A percentile compares a stretch with the other conserved stretches of the same genome.
phyloP scores from a whole-genome alignment of 2,888 invertebrate genomes.

The Andrena praecox region DNA sequence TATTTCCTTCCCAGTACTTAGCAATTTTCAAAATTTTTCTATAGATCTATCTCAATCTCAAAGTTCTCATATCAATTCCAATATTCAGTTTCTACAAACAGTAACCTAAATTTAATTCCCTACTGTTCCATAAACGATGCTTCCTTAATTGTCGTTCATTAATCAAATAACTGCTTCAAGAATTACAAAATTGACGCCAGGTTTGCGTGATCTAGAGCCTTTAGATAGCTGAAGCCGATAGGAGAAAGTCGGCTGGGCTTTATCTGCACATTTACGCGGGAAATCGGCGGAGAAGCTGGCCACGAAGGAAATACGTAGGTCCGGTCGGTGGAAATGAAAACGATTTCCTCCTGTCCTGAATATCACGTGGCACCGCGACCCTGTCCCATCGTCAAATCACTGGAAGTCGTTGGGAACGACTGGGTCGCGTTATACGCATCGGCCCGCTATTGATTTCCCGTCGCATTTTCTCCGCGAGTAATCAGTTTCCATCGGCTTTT shows the following conservation, averaged over 20 bases:
- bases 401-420: conserved; percentile 37
- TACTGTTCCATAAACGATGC: too few species aligned
- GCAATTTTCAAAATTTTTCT: too few species aligned
- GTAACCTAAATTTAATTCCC: too few species aligned
- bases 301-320: conserved; percentile 6
- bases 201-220: not conserved
- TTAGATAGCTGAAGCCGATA: not conserved
- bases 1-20: too few species aligned
- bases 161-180: too few species aligned
- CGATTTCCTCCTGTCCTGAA: conserved; percentile 54
- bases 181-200: too few species aligned
- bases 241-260: not conserved
- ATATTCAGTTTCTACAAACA: too few species aligned
- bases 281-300: conserved; percentile 5
- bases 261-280: not conserved
- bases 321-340: conserved; percentile 40
- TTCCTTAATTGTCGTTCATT: too few species aligned
- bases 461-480: conserved; percentile 56
- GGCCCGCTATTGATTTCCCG: conserved; percentile 56
- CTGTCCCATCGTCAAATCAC: conserved; percentile 48
- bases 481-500: conserved; percentile 60
- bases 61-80: too few species aligned
- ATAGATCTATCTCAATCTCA: too few species aligned
- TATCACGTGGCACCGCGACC: conserved; percentile 35
- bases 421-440: conserved; percentile 47